Conservation (phyloP, 2,888 invertebrate genomes). For the Microctonus hyperodae region DNA sequence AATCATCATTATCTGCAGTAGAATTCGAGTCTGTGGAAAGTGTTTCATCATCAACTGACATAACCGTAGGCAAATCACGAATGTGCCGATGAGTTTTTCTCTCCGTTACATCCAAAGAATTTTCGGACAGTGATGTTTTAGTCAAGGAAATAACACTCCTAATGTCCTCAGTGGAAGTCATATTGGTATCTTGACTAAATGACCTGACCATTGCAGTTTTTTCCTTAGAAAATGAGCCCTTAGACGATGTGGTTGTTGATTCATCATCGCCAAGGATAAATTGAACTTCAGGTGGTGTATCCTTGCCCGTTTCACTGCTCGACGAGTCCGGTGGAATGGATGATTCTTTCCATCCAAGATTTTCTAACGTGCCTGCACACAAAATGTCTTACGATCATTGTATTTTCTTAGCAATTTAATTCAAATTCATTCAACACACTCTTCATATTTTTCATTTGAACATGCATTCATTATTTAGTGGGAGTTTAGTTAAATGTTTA, state of each 20-base stretch:
- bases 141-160: slow-evolving; percentile 47
- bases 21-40: slow-evolving; percentile 75
- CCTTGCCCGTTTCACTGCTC: slow-evolving; percentile 67
- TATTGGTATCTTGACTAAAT: slow-evolving; percentile 65
- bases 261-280: slow-evolving; percentile 51
- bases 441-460: not conserved
- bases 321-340: slow-evolving; percentile 66
- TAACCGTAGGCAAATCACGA: slow-evolving; percentile 54
- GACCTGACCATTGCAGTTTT: slow-evolving; percentile 62
- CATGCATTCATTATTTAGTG: not conserved
- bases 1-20: slow-evolving; percentile 70
- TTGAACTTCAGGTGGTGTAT: slow-evolving; percentile 60
- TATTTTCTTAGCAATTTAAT: not conserved
- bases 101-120: slow-evolving; percentile 54
- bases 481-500: not conserved
- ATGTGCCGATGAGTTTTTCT: slow-evolving; percentile 40
- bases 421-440: not conserved
- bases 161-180: slow-evolving; percentile 48
- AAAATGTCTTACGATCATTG: not conserved
- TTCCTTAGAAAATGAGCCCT: slow-evolving; percentile 29
- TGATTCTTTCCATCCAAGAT: slow-evolving; percentile 63
- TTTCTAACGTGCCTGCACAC: slow-evolving; percentile 55
- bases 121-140: slow-evolving; percentile 67
- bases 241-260: slow-evolving; percentile 28
- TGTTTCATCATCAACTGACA: slow-evolving; percentile 69